Conservation (phyloP, 2,113 vertebrate genomes). For the Hippocampus mohnikei region DNA sequence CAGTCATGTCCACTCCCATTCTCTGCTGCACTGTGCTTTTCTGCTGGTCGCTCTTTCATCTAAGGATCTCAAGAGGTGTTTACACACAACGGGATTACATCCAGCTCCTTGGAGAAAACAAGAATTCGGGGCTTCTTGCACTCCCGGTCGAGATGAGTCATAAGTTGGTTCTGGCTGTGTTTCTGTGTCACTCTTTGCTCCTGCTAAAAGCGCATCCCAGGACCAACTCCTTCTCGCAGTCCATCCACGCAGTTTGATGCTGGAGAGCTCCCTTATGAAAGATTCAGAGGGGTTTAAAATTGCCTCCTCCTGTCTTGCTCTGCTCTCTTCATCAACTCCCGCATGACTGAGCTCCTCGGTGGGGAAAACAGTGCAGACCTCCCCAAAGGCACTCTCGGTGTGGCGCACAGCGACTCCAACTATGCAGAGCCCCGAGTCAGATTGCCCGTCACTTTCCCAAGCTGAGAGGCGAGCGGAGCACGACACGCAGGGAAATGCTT, state of each 20-base stretch:
- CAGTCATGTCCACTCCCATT: constrained; percentile 31
- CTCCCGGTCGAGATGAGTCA: constrained; percentile 20
- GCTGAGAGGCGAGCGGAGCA: constrained; percentile 40
- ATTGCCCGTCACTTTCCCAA: constrained; percentile 33
- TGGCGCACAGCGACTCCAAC: constrained; percentile 44
- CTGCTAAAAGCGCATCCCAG: constrained; percentile 37
- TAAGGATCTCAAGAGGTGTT: constrained; percentile 41
- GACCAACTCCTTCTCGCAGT: constrained; percentile 40
- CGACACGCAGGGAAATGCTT: constrained; percentile 53
- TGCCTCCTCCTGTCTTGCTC: constrained; percentile 43
- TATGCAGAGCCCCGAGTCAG: constrained; percentile 39
- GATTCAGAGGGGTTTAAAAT: constrained; percentile 69
- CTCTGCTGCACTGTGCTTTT: constrained; percentile 37
- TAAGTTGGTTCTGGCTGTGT: constrained; percentile 21
- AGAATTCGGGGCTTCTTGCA: constrained; percentile 41
- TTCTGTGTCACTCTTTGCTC: constrained; percentile 12
- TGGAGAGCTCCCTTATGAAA: constrained; percentile 68
- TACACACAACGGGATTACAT: constrained; percentile 47
- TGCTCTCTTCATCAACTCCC: constrained; percentile 46
- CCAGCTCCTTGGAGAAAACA: constrained; percentile 44
- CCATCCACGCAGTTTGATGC: constrained; percentile 45
- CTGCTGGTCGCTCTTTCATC: constrained; percentile 33
- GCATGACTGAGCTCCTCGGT: constrained; percentile 50
- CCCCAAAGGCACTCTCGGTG: constrained; percentile 56
- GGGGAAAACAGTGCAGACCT: constrained; percentile 47